phyloP scores from a whole-genome alignment of 2,797 vertebrate species.

The Muscicapa striata region DNA sequence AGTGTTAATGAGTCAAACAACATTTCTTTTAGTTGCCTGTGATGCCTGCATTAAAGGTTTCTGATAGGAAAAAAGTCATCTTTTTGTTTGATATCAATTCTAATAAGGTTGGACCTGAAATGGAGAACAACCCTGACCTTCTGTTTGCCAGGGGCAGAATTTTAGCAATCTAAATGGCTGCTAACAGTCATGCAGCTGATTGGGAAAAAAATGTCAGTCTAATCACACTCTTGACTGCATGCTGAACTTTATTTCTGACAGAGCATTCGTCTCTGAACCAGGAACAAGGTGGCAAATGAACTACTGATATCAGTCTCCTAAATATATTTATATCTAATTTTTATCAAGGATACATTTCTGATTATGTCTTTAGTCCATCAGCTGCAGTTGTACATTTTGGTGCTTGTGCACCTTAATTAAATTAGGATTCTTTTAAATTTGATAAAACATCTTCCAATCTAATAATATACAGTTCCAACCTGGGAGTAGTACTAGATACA shows the following conservation, averaged over 20 bases:
- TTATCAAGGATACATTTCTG: neutral
- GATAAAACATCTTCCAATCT: neutral
- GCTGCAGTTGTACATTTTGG: neutral
- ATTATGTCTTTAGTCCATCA: neutral
- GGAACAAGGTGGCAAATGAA: neutral
- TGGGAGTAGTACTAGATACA: neutral
- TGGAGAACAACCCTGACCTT: neutral
- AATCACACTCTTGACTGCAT: neutral
- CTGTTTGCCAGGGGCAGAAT: neutral
- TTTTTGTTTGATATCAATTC: neutral
- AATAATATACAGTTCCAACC: neutral
- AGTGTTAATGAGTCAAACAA: neutral
- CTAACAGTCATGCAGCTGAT: neutral
- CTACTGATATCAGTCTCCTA: neutral
- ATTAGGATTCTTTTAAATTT: neutral
- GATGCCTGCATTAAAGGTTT: neutral
- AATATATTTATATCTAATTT: neutral
- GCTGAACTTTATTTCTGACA: neutral
- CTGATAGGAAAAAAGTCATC: neutral
- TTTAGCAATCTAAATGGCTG: neutral
- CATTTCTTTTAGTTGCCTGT: neutral
- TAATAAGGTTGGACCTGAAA: accelerated
- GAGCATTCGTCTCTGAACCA: neutral
- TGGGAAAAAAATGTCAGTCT: neutral
- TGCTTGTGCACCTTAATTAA: neutral